phyloP scores from a whole-genome alignment of 2,113 vertebrate species.

The Vulpes vulpes region DNA sequence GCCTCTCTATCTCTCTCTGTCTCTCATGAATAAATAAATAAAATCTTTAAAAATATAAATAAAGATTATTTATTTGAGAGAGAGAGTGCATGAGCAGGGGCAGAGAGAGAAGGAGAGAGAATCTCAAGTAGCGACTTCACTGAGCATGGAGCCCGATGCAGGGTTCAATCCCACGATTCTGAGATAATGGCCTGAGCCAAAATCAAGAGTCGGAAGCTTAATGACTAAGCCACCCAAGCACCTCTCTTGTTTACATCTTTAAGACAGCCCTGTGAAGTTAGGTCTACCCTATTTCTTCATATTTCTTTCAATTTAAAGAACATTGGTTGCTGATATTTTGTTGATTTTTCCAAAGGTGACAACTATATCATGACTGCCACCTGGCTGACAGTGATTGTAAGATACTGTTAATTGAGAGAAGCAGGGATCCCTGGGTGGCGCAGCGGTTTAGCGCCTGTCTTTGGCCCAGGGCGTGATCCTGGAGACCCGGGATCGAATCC shows the following conservation, averaged over 20 bases:
- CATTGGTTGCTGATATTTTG: neutral
- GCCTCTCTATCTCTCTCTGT: too few relatives aligned
- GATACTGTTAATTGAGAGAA: slow-evolving; percentile 16
- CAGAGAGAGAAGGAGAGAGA: neutral
- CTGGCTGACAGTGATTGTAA: neutral
- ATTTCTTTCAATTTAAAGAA: neutral
- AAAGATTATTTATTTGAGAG: neutral
- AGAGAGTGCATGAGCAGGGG: neutral
- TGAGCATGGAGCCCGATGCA: neutral
- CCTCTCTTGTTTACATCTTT: neutral
- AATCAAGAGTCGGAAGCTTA: neutral
- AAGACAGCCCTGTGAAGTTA: neutral
- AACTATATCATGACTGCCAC: neutral
- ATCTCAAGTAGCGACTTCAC: neutral
- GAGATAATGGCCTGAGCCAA: neutral
- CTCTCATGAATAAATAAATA: too few relatives aligned
- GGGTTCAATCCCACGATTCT: neutral
- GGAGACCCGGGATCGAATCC: too few relatives aligned
- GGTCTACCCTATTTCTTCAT: neutral
- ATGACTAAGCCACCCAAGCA: neutral
- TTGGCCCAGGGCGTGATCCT: too few relatives aligned
- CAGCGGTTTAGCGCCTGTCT: too few relatives aligned
- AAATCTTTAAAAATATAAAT: too few relatives aligned
- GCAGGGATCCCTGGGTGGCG: neutral
- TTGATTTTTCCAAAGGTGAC: slow-evolving; percentile 33